These are phyloP conservation scores for Leucoma salicis DNA, from an alignment of 2,888 invertebrate species.

Conservation along the genomic window DNA sequence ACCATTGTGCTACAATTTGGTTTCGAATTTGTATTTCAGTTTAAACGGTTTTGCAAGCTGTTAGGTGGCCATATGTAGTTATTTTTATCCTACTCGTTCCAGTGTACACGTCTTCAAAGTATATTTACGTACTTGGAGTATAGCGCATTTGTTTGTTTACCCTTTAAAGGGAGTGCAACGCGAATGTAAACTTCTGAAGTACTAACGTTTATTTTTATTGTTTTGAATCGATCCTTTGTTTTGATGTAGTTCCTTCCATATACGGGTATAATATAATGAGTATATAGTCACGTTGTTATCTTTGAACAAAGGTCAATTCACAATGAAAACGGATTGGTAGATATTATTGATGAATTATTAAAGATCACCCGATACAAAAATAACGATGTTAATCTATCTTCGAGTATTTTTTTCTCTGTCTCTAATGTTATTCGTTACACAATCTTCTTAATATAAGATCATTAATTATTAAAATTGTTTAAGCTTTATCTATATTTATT, in stretches of 20 bases:
- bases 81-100: conserved; percentile 20
- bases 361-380: conserved; percentile 13
- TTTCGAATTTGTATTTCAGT: too few species aligned
- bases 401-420: conserved; percentile 2
- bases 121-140: conserved; percentile 13
- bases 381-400: conserved; percentile 23
- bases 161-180: conserved; percentile 23
- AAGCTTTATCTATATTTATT: background rate
- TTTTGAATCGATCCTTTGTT: conserved; percentile 15
- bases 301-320: conserved; percentile 6
- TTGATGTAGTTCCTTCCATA: background rate
- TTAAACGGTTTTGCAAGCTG: too few species aligned
- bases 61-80: conserved; percentile 6
- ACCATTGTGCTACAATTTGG: too few species aligned
- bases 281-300: conserved; percentile 8
- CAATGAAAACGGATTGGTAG: background rate
- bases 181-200: conserved; percentile 19
- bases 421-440: background rate
- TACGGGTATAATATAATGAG: conserved; percentile 8
- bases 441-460: background rate
- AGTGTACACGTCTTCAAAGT: conserved; percentile 12
- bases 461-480: background rate
- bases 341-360: background rate
- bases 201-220: conserved; percentile 15
- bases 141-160: conserved; percentile 24